Evolutionary conservation across 1,140 invertebrate genomes (phyloP).

Genomic region (Neuroterus valhalla): DNA sequence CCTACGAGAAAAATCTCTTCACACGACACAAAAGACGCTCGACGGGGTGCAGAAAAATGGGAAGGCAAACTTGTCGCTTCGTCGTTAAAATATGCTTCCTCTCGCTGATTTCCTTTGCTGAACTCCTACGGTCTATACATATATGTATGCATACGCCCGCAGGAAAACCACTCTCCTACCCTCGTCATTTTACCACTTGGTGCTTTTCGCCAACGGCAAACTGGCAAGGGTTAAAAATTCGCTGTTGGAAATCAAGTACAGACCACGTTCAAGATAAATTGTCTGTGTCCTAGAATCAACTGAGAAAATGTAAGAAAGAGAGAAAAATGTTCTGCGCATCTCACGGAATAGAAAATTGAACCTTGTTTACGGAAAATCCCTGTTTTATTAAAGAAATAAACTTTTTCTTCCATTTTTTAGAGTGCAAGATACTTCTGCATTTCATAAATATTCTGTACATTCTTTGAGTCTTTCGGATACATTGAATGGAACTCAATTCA

Average conservation of each 20-base stretch:
- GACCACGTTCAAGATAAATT: constrained; percentile 20
- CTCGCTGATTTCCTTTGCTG: constrained; percentile 19
- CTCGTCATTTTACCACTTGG: constrained; percentile 25
- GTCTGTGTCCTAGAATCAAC: constrained; percentile 12
- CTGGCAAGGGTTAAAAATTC: constrained; percentile 23
- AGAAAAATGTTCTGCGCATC: background rate
- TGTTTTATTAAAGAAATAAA: no score
- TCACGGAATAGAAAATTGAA: background rate
- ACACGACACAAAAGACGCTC: background rate
- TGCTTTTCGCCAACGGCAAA: constrained; percentile 26
- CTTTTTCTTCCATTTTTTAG: no score
- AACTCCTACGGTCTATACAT: background rate
- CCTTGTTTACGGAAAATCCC: background rate
- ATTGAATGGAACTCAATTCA: no score
- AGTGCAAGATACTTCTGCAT: no score
- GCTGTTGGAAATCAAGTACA: constrained; percentile 10
- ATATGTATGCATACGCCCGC: background rate
- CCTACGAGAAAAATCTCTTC: background rate
- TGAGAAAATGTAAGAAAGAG: background rate
- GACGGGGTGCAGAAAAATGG: background rate
- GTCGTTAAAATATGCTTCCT: constrained; percentile 22
- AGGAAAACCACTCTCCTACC: background rate
- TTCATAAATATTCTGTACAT: no score
- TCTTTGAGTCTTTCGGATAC: no score
- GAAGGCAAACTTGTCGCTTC: constrained; percentile 1